Base-by-base conservation (phyloP, 2,113 vertebrate species). In the Corapipo altera region DNA sequence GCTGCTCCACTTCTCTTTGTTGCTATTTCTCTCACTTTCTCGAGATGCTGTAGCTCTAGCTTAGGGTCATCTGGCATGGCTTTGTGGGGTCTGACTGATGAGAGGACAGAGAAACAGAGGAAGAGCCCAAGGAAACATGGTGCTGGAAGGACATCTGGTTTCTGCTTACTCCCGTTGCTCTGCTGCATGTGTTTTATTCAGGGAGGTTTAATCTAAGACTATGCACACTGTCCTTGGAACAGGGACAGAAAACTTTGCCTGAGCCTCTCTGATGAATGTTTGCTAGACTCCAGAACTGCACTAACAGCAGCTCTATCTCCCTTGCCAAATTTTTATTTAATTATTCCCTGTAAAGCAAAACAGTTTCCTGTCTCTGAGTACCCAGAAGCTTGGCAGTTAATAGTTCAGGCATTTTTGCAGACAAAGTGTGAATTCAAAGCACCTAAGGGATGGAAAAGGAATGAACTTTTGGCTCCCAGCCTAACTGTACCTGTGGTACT, bases 311-410 rank as follows among this genome's bases (percentile, higher is more conserved):
- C 62, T 85, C 71, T 27, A 10, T 46, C 49, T 83, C 32, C 77
- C 37, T 72, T 85, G 94, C 87, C 94, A 93, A 85, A 94, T 79
- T 84, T 81, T 41, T 87, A 87, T 93, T 91, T 96, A 91, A 87
- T 92, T 92, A 75, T 78, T 94, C 62, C 52, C 62, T 72, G 57
- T 89, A 89, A 95, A 96, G 57, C 28, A 32, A 89, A 95, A 67
- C 28, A 91, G 52, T 69, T 94, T 96, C 88, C 82, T 92, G 79
- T 41, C 61, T 71, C 77, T 84, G 84, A 91, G 83, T 92, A 71
- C 69, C 94, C 76, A 92, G 92, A 93, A 94, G 76, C 83, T 93
- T 89, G 89, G 65, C 76, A 86, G 84, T 71, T 80, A 80, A 86
- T 86, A 74, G 79, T 48, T 89, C 76, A 84, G 70, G 57, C 61